Base-by-base conservation (phyloP, 1,140 invertebrate species). In the Wiebesia pumilae region DNA sequence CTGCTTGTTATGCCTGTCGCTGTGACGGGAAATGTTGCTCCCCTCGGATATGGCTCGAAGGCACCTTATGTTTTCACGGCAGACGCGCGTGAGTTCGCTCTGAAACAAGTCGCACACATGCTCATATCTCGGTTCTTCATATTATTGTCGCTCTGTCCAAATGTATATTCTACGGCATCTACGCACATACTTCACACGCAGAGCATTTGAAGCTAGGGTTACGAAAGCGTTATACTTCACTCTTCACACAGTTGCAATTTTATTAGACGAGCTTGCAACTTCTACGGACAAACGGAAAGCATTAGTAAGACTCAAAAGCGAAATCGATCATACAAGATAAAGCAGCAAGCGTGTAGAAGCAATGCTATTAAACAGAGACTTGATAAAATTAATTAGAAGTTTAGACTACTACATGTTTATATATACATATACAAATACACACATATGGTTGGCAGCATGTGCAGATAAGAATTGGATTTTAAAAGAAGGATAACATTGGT, bases 21-120 rank as follows among this genome's bases (percentile, higher is more conserved):
- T 88, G 79, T 90, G 90, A 84, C 90, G 89, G 87, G 92, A 91
- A 90, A 90, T 90, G 88, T 91, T 91, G 78, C 93, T 91, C 43
- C 94, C 91, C 35, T 94, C 93, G 77, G 96, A 89, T 83, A 96
- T 93, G 33, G 94, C 91, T 90, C 95, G 94, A 90, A 97, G 94
- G 90, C 95, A 96, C 84, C 94, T 95, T 80, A 97, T 95, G 91
- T 97, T 97, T 89, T 97, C 96, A 90, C 95, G 95, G 92, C 97
- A 97, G 69, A 96, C 96, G 71, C 95, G 95, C 89, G 96, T 94
- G 86, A 97, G 94, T 92, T 97, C 97, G 87, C 94, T 95, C 97
- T 97, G 93, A 88, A 95, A 94, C 88, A 92, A 90, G 35, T 67
- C 0, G 3, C 54, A 77, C 51, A 75, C 30, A 71, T 27, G 10